Evolutionary conservation across 2,888 invertebrate genomes (phyloP).

Genomic region (Crioceris asparagi): DNA sequence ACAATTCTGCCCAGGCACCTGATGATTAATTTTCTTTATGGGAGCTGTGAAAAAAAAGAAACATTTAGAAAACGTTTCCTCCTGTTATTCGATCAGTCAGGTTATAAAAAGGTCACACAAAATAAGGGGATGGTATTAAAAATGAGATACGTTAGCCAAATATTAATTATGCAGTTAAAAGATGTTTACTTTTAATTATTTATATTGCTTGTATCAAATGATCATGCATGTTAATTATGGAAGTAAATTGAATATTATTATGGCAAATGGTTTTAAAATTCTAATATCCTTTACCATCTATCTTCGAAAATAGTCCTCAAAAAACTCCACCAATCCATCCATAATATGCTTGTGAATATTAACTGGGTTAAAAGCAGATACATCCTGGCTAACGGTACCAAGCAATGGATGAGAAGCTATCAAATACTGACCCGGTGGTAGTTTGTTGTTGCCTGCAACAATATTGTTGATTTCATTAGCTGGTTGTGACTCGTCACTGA

Average conservation of each 20-base stretch:
- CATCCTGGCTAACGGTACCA: conserved; percentile 17
- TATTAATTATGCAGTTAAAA: neutral
- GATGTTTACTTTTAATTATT: neutral
- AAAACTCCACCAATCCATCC: conserved; percentile 12
- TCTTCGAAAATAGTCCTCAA: conserved; percentile 11
- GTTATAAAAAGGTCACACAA: no score
- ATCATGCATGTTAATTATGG: no score
- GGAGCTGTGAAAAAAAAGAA: no score
- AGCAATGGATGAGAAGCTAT: conserved; percentile 18
- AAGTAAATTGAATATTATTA: conserved; percentile 7
- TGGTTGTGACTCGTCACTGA: conserved; percentile 27
- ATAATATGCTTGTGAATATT: conserved; percentile 9
- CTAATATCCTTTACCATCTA: conserved; percentile 4
- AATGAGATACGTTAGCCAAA: no score
- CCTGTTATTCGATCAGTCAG: no score
- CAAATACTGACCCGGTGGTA: conserved; percentile 21
- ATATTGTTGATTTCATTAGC: conserved; percentile 27
- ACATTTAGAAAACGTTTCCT: no score
- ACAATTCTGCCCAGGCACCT: no score
- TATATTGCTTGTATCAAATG: no score
- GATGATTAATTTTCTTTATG: no score
- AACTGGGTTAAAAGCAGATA: conserved; percentile 17
- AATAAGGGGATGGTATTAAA: no score
- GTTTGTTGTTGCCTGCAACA: conserved; percentile 16
- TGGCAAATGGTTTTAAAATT: conserved; percentile 1